Conservation (phyloP, 2,113 vertebrate species). For the Brachyhypopomus gauderio region DNA sequence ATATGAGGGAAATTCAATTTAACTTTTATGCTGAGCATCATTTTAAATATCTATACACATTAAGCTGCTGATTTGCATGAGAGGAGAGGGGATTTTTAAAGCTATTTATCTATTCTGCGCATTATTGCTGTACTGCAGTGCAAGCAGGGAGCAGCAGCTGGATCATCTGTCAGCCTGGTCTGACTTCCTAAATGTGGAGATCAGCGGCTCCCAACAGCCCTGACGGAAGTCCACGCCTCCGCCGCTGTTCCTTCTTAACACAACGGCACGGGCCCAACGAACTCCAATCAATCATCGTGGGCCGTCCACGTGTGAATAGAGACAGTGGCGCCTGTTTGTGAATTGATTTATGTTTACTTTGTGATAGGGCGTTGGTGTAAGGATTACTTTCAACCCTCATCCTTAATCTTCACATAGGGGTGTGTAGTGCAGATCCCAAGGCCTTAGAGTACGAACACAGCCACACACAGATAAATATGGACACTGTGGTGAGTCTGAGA, state of each 20-base stretch:
- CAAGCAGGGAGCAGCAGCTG: constrained; percentile 48
- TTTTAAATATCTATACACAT: constrained; percentile 48
- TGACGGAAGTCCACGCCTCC: constrained; percentile 18
- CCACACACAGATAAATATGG: neutral
- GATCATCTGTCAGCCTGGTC: constrained; percentile 50
- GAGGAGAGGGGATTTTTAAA: constrained; percentile 43
- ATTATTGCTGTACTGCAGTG: constrained; percentile 38
- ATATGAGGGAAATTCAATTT: constrained; percentile 51
- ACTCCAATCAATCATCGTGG: constrained; percentile 42
- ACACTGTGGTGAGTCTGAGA: neutral
- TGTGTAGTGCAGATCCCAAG: neutral
- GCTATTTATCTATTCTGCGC: constrained; percentile 47
- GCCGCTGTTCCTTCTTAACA: constrained; percentile 26
- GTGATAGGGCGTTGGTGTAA: neutral
- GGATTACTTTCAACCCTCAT: constrained; percentile 16
- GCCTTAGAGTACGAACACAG: neutral
- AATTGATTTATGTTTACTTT: constrained; percentile 27
- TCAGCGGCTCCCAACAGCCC: constrained; percentile 33
- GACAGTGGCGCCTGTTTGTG: constrained; percentile 2
- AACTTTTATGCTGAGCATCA: constrained; percentile 53
- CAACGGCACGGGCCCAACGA: constrained; percentile 32
- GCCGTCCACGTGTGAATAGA: constrained; percentile 18
- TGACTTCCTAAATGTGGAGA: constrained; percentile 43
- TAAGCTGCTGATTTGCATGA: constrained; percentile 36
- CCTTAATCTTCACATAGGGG: neutral